phyloP scores from a whole-genome alignment of 2,888 invertebrate genomes.

The Aleiodes testaceus region DNA sequence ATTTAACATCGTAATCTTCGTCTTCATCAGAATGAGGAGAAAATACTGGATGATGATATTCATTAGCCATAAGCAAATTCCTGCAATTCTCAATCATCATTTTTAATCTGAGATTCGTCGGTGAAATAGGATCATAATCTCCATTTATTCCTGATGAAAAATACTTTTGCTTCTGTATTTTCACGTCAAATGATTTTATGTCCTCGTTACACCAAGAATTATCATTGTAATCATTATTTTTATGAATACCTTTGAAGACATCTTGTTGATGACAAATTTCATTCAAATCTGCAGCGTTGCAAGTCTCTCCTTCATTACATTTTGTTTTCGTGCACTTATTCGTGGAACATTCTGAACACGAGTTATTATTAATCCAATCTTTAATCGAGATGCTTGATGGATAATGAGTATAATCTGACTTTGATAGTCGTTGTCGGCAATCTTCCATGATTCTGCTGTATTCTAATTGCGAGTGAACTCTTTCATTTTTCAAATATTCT shows the following conservation, averaged over 20 bases:
- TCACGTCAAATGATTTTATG: constrained; percentile 9
- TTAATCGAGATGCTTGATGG: constrained; percentile 55
- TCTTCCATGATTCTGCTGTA: constrained; percentile 55
- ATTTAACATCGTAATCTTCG: constrained; percentile 54
- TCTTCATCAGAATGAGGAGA: constrained; percentile 60
- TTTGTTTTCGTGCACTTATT: constrained; percentile 64
- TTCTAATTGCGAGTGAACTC: constrained; percentile 51
- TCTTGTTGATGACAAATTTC: constrained; percentile 62
- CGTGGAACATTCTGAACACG: constrained; percentile 63
- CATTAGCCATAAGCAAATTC: constrained; percentile 64
- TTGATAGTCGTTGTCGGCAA: constrained; percentile 57
- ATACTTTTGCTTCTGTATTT: constrained; percentile 50
- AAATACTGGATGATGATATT: constrained; percentile 64
- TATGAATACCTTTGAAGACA: constrained; percentile 56
- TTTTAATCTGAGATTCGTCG: constrained; percentile 73
- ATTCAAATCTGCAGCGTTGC: constrained; percentile 51
- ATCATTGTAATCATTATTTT: constrained; percentile 46
- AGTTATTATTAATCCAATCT: constrained; percentile 67
- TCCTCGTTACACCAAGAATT: constrained; percentile 57
- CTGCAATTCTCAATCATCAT: constrained; percentile 61
- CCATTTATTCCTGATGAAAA: constrained; percentile 74
- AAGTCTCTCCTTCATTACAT: constrained; percentile 48
- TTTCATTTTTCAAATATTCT: constrained; percentile 71
- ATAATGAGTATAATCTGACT: constrained; percentile 23
- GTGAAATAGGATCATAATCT: constrained; percentile 75